phyloP scores from a whole-genome alignment of 2,797 vertebrate genomes.

The Phrynocephalus guinanensis region DNA sequence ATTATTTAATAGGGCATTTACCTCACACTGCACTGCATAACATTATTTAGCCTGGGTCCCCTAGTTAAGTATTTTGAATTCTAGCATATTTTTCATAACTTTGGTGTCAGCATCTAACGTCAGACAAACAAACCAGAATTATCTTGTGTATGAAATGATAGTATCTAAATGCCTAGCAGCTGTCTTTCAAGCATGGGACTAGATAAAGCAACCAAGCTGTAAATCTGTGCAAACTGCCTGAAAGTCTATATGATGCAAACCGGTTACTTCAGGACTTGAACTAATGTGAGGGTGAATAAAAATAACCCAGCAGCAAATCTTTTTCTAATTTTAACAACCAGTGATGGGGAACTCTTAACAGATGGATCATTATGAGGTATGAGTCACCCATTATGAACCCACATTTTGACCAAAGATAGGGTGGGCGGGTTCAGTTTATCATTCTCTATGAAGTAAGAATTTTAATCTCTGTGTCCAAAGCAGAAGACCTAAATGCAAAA shows the following conservation, averaged over 20 bases:
- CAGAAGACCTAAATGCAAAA: slow-evolving; percentile 49
- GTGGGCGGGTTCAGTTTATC: slow-evolving; percentile 71
- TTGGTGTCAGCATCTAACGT: slow-evolving; percentile 48
- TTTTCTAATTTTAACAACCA: slow-evolving; percentile 85
- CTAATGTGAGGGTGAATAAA: slow-evolving; percentile 79
- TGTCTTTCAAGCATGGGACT: slow-evolving; percentile 75
- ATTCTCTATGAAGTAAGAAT: slow-evolving; percentile 73
- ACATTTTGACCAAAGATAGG: slow-evolving; percentile 77
- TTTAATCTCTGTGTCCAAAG: slow-evolving; percentile 64
- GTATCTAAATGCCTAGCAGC: slow-evolving; percentile 80
- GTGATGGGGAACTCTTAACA: slow-evolving; percentile 78
- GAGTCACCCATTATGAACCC: slow-evolving; percentile 71
- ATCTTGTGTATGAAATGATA: slow-evolving; percentile 72
- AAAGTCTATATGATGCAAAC: slow-evolving; percentile 78
- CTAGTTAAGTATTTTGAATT: slow-evolving; percentile 11
- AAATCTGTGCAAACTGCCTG: slow-evolving; percentile 78
- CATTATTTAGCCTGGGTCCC: background rate
- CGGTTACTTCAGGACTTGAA: slow-evolving; percentile 79
- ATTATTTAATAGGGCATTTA: background rate
- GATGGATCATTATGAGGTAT: slow-evolving; percentile 76
- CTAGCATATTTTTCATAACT: slow-evolving; percentile 34
- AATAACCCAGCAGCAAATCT: slow-evolving; percentile 81
- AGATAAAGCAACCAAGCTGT: slow-evolving; percentile 79
- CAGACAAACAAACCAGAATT: slow-evolving; percentile 62
- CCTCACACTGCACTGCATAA: background rate